These are phyloP conservation scores for Meleagris gallopavo DNA, from an alignment of 2,113 vertebrate genomes.

Conservation along the genomic window DNA sequence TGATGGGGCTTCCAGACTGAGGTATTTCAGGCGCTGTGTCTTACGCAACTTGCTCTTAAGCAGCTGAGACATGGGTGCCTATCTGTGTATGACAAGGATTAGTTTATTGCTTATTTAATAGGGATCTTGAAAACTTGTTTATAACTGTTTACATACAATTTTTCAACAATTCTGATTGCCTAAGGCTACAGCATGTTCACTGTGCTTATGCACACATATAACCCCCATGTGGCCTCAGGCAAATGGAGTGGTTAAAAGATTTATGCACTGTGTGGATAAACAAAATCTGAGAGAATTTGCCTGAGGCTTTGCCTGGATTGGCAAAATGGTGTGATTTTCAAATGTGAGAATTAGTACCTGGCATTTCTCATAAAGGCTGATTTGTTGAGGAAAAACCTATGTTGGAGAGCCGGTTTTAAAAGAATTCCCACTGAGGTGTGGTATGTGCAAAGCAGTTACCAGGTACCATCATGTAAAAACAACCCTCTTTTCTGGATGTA, in stretches of 20 bases:
- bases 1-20: constrained; percentile 60
- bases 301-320: constrained; percentile 40
- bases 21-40: constrained; percentile 65
- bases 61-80: constrained; percentile 70
- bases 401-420: neutral
- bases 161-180: constrained; percentile 70
- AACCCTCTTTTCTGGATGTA: neutral
- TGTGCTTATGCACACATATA: neutral
- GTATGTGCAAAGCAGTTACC: neutral
- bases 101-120: constrained; percentile 75
- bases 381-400: neutral
- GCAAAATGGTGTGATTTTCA: constrained; percentile 60
- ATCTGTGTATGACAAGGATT: constrained; percentile 75
- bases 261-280: constrained; percentile 58
- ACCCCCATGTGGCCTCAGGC: constrained; percentile 65
- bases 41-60: constrained; percentile 68
- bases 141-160: constrained; percentile 72
- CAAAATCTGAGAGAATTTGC: constrained; percentile 68
- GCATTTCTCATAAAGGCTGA: neutral
- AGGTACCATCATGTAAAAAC: neutral
- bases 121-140: constrained; percentile 72
- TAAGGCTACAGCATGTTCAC: constrained; percentile 61
- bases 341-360: constrained; percentile 33
- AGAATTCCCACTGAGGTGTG: neutral
- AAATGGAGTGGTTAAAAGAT: constrained; percentile 72